Evolutionary conservation across 53 echinoderm and acorn worm genomes (phyloP).

Genomic region (Stichopus horrens): DNA sequence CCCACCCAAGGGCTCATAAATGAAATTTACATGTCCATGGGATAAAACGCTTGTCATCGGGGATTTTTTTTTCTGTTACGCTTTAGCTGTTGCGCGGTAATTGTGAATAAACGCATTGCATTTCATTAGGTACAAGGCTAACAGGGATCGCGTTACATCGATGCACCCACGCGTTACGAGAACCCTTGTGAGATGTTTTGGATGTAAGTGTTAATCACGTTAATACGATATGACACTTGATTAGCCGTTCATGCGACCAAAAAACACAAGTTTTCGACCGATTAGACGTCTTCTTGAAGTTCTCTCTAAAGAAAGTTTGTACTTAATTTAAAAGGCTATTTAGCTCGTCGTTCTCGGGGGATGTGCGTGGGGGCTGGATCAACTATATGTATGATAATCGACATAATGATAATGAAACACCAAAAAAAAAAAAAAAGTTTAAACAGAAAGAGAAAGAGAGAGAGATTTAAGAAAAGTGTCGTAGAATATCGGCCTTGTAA

Average conservation of each 20-base stretch:
- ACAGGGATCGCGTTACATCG: slow-evolving; percentile 26
- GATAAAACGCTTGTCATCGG: slow-evolving; percentile 3
- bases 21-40: slow-evolving; percentile 25
- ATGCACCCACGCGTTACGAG: slow-evolving; percentile 13
- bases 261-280: background rate
- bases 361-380: background rate
- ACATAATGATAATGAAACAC: background rate
- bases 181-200: background rate
- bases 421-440: background rate
- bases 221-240: slow-evolving; percentile 35
- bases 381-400: background rate
- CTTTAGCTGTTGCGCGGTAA: slow-evolving; percentile 20
- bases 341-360: background rate
- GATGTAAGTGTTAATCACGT: slow-evolving; percentile 6
- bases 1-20: slow-evolving; percentile 19
- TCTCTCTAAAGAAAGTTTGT: background rate
- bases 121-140: slow-evolving; percentile 19
- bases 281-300: background rate
- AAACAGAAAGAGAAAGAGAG: no score
- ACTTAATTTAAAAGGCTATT: slow-evolving; percentile 11
- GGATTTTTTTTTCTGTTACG: slow-evolving; percentile 17
- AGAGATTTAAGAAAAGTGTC: no score
- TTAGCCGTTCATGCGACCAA: slow-evolving; percentile 9
- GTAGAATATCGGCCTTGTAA: no score
- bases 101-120: slow-evolving; percentile 38